These are phyloP conservation scores for Drosophila barbarae DNA, from an alignment of 2,888 invertebrate genomes.

Conservation along the genomic window DNA sequence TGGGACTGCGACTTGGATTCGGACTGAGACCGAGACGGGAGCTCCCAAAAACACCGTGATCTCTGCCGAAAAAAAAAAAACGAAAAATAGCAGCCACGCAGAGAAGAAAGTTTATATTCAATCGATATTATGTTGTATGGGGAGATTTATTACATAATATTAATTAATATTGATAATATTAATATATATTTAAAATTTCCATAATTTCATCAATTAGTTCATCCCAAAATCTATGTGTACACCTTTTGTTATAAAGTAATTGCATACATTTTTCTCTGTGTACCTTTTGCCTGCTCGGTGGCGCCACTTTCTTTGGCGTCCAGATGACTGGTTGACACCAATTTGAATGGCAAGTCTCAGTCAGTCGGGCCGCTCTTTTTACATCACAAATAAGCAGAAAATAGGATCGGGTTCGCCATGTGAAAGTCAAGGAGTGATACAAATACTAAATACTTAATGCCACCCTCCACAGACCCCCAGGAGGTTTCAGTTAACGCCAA, in stretches of 20 bases:
- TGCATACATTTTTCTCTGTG: not conserved
- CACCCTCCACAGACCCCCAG: constrained; percentile 18
- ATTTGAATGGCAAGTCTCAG: constrained; percentile 69
- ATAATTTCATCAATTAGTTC: not conserved
- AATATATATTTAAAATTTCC: not conserved
- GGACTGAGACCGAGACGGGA: constrained; percentile 7
- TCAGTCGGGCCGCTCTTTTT: constrained; percentile 37
- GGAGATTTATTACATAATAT: not conserved
- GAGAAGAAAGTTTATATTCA: not conserved
- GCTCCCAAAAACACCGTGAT: constrained; percentile 7
- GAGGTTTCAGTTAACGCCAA: constrained; percentile 23
- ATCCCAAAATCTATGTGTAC: not conserved
- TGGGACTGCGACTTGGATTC: constrained; percentile 21
- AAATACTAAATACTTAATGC: constrained; percentile 33
- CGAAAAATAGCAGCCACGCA: not conserved
- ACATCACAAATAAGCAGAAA: constrained; percentile 42
- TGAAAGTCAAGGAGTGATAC: constrained; percentile 50
- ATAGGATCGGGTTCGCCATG: constrained; percentile 43
- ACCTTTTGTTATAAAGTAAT: not conserved
- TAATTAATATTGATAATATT: too few species aligned
- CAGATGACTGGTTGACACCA: constrained; percentile 72
- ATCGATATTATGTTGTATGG: too few species aligned
- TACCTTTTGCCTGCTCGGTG: constrained; percentile 30
- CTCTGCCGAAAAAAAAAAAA: constrained; percentile 26
- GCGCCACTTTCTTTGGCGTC: constrained; percentile 74